phyloP scores from a whole-genome alignment of 2,113 vertebrate genomes.

The Psilopogon haemacephalus region DNA sequence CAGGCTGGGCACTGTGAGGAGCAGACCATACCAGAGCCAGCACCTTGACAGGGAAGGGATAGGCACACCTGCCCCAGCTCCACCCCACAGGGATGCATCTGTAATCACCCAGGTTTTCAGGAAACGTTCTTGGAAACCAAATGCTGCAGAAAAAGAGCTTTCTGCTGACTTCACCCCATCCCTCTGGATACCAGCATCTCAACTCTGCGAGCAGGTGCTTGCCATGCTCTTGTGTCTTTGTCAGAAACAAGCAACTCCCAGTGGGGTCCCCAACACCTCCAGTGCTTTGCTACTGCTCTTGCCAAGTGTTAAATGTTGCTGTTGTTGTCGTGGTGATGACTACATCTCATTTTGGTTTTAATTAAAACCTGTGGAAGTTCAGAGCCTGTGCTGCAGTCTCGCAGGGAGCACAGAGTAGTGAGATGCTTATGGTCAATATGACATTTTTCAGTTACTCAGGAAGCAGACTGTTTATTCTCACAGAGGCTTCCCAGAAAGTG shows the following conservation, averaged over 20 bases:
- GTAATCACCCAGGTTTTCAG: neutral
- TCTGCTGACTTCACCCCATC: neutral
- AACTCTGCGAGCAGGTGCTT: neutral
- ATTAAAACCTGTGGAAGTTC: neutral
- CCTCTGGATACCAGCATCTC: rapidly evolving
- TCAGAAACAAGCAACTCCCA: constrained; percentile 5
- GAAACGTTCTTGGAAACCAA: neutral
- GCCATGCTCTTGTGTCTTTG: neutral
- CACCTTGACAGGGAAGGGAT: rapidly evolving
- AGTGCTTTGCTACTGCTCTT: neutral
- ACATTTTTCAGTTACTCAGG: neutral
- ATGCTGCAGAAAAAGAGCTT: neutral
- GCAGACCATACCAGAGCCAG: neutral
- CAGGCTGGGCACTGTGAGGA: rapidly evolving
- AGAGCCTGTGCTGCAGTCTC: neutral
- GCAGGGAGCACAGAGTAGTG: neutral
- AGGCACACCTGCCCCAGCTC: neutral
- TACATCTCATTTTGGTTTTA: constrained; percentile 19
- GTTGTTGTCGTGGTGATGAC: neutral
- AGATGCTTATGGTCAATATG: neutral
- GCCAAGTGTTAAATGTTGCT: constrained; percentile 35
- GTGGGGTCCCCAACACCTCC: constrained; percentile 6
- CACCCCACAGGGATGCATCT: neutral
- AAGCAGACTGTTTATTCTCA: neutral
- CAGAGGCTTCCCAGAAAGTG: neutral